phyloP scores from a whole-genome alignment of 2,113 vertebrate genomes.

The Syrmaticus mikado region DNA sequence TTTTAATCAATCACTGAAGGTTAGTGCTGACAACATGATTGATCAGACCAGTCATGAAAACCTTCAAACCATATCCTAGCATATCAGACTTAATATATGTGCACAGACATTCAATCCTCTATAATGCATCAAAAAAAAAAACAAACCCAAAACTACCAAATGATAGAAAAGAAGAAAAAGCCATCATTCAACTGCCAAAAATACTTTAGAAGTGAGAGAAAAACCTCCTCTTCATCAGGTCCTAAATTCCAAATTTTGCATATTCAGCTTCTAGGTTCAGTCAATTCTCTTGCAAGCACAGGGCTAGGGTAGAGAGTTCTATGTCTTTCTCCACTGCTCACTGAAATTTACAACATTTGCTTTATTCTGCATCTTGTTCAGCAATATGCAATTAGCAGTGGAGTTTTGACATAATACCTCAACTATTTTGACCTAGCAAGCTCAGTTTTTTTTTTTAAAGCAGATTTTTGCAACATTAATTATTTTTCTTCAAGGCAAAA shows the following conservation, averaged over 20 bases:
- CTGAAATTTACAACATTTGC: background rate
- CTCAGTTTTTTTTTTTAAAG: background rate
- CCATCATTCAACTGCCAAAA: background rate
- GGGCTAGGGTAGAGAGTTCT: background rate
- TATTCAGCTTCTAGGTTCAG: background rate
- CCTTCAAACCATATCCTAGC: slow-evolving; percentile 38
- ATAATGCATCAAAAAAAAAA: background rate
- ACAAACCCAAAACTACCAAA: background rate
- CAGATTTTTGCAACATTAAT: background rate
- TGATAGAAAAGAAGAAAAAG: background rate
- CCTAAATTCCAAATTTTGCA: background rate
- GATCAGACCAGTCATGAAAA: slow-evolving; percentile 54
- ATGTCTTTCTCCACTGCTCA: background rate
- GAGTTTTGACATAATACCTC: background rate
- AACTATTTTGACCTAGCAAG: background rate
- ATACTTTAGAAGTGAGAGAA: background rate
- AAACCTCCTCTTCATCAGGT: background rate
- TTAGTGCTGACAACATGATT: slow-evolving; percentile 73
- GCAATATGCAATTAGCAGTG: background rate
- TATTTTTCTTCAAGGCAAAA: background rate
- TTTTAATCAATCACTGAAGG: slow-evolving; percentile 73
- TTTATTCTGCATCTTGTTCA: background rate
- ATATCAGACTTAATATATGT: slow-evolving; percentile 56
- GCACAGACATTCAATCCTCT: background rate
- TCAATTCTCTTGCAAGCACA: background rate